Base-by-base conservation (phyloP, 2,797 vertebrate genomes). In the Phylloscopus collybita region DNA sequence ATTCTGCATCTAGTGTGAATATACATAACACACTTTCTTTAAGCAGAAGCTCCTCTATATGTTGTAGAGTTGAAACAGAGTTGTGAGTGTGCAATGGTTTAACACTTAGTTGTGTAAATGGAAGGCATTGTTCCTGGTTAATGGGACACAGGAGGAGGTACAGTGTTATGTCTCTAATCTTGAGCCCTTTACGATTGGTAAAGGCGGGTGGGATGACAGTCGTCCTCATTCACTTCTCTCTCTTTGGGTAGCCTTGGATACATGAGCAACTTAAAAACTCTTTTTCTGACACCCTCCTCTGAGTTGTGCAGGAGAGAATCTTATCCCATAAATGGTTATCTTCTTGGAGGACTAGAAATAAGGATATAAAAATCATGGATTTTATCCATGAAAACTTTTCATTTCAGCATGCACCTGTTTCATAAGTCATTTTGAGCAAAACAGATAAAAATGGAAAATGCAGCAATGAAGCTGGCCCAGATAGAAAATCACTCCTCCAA, bases 301-400 rank as follows among this genome's bases (percentile, higher is more conserved):
- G 84, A 95, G 47, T 50, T 94, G 32, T 87, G 74, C 64, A 74
- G 50, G 80, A 84, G 54, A 94, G 30, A 89, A 59, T 91, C 91
- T 94, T 80, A 73, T 87, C 79, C 91, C 81, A 80, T 95, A 95
- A 95, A 96, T 92, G 71, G 78, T 87, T 94, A 82, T 92, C 69
- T 92, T 96, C 29, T 89, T 86, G 40, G 44, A 90, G 65, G 57
- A 83, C 57, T 87, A 93, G 88, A 92, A 96, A 80, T 60, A 57
- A 71, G 64, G 49, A 82, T 94, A 92, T 86, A 93, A 95, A 96
- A 92, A 92, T 93, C 86, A 53, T 93, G 88, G 84, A 94, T 89
- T 94, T 94, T 49, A 87, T 95, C 94, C 94, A 91, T 94, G 89
- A 92, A 96, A 96, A 90, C 85, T 94, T 95, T 82, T 92, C 53